These are phyloP conservation scores for Gerris lacustris DNA, from an alignment of 2,888 invertebrate species.

Conservation along the genomic window DNA sequence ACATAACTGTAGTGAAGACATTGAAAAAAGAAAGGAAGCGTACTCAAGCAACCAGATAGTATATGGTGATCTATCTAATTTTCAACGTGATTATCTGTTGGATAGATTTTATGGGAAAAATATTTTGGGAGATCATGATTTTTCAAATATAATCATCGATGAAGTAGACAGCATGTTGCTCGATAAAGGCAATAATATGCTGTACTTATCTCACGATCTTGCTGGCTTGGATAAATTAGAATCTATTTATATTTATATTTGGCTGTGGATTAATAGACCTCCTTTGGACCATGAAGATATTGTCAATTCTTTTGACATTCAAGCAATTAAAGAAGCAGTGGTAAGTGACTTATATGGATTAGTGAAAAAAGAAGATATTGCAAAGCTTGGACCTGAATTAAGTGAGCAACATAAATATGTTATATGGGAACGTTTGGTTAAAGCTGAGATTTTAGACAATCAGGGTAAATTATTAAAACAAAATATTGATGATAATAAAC, in stretches of 20 bases:
- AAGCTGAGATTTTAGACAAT: not conserved
- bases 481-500: not conserved
- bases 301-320: not conserved
- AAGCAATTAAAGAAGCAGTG: conserved; percentile 17
- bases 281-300: not conserved
- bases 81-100: conserved; percentile 34
- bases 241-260: conserved; percentile 34
- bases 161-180: conserved; percentile 39
- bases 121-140: conserved; percentile 31
- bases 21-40: conserved; percentile 25
- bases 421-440: conserved; percentile 23
- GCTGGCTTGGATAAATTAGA: conserved; percentile 36
- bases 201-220: conserved; percentile 35
- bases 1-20: conserved; percentile 32
- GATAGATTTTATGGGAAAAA: conserved; percentile 34
- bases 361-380: conserved; percentile 26
- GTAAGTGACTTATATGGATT: conserved; percentile 27
- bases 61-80: conserved; percentile 35
- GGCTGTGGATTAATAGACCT: conserved; percentile 24
- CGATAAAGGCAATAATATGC: conserved; percentile 37
- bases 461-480: not conserved
- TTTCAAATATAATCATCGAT: conserved; percentile 35
- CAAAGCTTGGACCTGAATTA: conserved; percentile 22
- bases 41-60: conserved; percentile 32
- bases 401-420: conserved; percentile 23